Base-by-base conservation (phyloP, 2,797 vertebrate species). In the Mycteria americana region DNA sequence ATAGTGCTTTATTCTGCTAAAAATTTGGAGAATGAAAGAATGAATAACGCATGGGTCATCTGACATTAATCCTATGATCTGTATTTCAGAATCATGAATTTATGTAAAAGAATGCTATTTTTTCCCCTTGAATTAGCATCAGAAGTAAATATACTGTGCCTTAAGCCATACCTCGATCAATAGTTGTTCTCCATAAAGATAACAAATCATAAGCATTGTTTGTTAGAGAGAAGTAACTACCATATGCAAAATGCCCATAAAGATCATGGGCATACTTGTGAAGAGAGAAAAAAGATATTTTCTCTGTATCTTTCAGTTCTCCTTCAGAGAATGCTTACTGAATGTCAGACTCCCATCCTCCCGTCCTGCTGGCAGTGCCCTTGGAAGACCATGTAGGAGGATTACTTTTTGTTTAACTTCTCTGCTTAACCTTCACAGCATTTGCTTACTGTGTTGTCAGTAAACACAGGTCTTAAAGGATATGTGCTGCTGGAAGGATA, bases 361-460 rank as follows among this genome's bases (percentile, higher is more conserved):
- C 72, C 8, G 1, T 31, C 41, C 31, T 89, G 48, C 77, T 64
- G 41, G 18, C 57, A 53, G 12, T 83, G 64, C 6, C 81, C 84
- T 91, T 95, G 84, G 72, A 94, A 95, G 53, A 91, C 91, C 11
- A 5, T 5, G 68, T 77, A 83, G 90, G 81, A 96, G 85, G 86
- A 93, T 93, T 94, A 87, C 9, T 59, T 95, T 88, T 94, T 90
- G 83, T 95, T 95, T 95, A 74, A 83, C 78, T 91, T 94, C 72
- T 80, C 75, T 1, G 14, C 41, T 94, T 97, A 93, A 94, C 81
- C 93, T 93, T 95, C 91, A 94, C 59, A 88, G 59, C 28, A 63
- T 93, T 95, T 95, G n/a, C 70, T 82, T 81, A 75, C 81, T 82
- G 37, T 70, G 48, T 41, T 94, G 51, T 93, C 72, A 86, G 83